These are phyloP conservation scores for Sebastiscus tertius DNA, from an alignment of 2,797 vertebrate species.

Conservation along the genomic window DNA sequence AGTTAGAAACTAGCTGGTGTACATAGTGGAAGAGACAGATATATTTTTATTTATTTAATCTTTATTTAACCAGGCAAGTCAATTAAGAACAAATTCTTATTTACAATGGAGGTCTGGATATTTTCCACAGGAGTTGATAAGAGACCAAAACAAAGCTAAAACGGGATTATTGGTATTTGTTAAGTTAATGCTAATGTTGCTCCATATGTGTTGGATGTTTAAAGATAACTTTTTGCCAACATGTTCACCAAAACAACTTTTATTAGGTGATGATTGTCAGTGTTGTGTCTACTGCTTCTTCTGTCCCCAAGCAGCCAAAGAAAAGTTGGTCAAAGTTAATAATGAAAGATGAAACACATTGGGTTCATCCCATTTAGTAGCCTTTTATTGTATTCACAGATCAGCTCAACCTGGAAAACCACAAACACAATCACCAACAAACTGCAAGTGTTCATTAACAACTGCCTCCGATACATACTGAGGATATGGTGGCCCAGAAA, in stretches of 20 bases:
- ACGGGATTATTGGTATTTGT: background rate
- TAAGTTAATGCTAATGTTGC: background rate
- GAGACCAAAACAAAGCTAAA: background rate
- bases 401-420: background rate
- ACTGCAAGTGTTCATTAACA: too few species aligned
- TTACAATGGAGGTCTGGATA: too few species aligned
- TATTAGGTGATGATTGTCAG: background rate
- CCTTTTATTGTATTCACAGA: background rate
- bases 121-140: background rate
- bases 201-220: background rate
- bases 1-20: background rate
- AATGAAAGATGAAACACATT: background rate
- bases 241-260: background rate
- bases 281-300: background rate
- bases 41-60: too few species aligned
- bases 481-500: too few species aligned
- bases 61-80: accelerated
- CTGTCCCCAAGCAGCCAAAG: background rate
- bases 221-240: background rate
- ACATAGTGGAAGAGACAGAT: background rate
- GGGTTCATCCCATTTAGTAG: background rate
- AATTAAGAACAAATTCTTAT: too few species aligned
- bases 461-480: too few species aligned
- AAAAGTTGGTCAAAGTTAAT: background rate
- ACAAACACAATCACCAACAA: too few species aligned